phyloP scores from a whole-genome alignment of 2,113 vertebrate genomes.

The Turnix velox region DNA sequence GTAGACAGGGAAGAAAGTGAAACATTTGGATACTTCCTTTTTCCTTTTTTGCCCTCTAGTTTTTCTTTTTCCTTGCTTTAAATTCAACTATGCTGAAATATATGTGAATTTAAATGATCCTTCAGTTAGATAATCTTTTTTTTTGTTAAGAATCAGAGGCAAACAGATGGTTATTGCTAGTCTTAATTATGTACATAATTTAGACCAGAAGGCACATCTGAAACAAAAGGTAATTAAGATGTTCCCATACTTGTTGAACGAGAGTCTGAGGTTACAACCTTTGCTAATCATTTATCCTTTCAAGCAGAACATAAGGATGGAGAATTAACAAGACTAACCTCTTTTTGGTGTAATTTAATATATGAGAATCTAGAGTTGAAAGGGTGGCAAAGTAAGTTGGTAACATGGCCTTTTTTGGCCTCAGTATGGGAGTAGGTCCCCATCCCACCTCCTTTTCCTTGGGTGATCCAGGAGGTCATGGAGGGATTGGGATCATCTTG shows the following conservation, averaged over 20 bases:
- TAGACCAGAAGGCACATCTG: constrained; percentile 23
- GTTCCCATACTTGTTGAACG: neutral
- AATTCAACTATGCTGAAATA: neutral
- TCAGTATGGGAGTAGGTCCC: neutral
- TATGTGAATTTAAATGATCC: neutral
- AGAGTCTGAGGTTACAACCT: neutral
- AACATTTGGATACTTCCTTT: neutral
- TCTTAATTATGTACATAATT: constrained; percentile 18
- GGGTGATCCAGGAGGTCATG: neutral
- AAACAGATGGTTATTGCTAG: constrained; percentile 27
- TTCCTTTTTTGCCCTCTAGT: neutral
- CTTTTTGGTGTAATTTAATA: neutral
- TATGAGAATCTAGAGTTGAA: neutral
- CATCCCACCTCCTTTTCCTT: neutral
- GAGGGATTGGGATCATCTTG: neutral
- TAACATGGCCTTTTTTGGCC: neutral
- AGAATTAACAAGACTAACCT: neutral
- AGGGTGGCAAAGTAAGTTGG: neutral
- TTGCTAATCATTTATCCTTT: neutral
- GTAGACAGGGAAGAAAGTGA: neutral
- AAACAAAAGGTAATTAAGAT: constrained; percentile 14
- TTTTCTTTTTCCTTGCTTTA: neutral
- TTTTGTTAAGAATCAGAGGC: neutral
- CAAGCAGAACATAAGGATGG: neutral
- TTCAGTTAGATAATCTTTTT: neutral